These are phyloP conservation scores for Catharus fuscescens DNA, from an alignment of 2,113 vertebrate genomes.

Conservation along the genomic window DNA sequence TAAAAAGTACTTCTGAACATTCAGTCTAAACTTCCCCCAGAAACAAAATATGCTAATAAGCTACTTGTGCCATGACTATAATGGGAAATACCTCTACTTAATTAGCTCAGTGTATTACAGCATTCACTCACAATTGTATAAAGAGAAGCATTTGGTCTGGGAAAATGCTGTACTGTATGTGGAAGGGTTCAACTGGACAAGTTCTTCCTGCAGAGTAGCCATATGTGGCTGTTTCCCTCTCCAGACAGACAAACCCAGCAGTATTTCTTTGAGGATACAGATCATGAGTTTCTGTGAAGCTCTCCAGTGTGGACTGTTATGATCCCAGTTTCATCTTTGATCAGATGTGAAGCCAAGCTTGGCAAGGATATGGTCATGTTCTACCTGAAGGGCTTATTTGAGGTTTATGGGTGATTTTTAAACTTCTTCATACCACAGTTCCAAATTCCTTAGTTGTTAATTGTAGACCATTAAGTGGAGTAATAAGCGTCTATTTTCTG, in stretches of 20 bases:
- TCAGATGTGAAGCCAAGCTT: background rate
- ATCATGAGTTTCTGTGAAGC: background rate
- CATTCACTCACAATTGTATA: background rate
- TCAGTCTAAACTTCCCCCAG: background rate
- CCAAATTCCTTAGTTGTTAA: background rate
- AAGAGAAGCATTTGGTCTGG: background rate
- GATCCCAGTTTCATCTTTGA: background rate
- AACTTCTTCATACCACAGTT: background rate
- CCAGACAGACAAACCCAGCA: background rate
- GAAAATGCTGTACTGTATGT: background rate
- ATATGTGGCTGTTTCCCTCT: background rate
- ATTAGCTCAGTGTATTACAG: background rate
- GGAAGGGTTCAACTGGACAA: background rate
- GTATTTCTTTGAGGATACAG: background rate
- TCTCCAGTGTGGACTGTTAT: background rate
- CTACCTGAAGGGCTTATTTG: background rate
- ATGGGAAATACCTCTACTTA: background rate
- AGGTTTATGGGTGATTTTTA: rapidly evolving
- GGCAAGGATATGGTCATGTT: background rate
- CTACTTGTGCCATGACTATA: background rate
- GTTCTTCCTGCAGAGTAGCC: background rate
- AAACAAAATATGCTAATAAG: background rate
- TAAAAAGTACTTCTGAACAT: background rate
- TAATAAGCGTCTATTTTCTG: background rate
- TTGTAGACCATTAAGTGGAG: background rate